Conservation (phyloP, 2,113 vertebrate genomes). For the Campylomormyrus tamandua region DNA sequence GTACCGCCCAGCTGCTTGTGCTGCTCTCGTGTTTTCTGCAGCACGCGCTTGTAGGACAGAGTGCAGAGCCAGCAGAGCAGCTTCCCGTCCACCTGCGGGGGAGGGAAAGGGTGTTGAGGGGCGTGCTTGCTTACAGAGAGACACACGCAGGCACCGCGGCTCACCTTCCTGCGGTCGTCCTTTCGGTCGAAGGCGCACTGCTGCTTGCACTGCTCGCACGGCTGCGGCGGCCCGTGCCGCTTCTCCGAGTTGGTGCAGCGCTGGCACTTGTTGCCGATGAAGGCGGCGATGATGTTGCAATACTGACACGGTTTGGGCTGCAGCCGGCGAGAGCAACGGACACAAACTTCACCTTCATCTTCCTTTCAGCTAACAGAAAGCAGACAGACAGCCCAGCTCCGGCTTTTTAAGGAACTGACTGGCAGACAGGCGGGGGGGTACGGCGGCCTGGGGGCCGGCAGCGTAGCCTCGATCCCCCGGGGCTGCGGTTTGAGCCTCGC, state of each 20-base stretch:
- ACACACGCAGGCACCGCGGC: not conserved
- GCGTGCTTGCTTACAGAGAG: not conserved
- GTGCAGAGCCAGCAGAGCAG: conserved; percentile 97
- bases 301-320: conserved; percentile 98
- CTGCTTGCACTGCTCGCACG: conserved; percentile 96
- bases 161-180: conserved; percentile 13
- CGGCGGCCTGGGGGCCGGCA: not conserved
- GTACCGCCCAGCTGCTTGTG: conserved; percentile 87
- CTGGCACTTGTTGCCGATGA: conserved; percentile 97
- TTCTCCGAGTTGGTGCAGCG: conserved; percentile 98
- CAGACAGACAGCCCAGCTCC: not conserved
- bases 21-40: conserved; percentile 98
- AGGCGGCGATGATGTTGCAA: conserved; percentile 98
- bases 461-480: not conserved
- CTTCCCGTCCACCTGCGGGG: conserved; percentile 85
- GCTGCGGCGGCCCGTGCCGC: conserved; percentile 92
- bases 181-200: conserved; percentile 88
- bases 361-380: not conserved
- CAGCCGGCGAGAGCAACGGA: not conserved
- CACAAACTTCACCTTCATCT: not conserved
- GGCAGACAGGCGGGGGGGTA: not conserved
- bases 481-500: not conserved
- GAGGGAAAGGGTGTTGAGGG: not conserved
- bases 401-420: not conserved
- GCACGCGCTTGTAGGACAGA: conserved; percentile 88